phyloP scores from a whole-genome alignment of 2,888 invertebrate genomes.

The Rhorus exstirpatorius region DNA sequence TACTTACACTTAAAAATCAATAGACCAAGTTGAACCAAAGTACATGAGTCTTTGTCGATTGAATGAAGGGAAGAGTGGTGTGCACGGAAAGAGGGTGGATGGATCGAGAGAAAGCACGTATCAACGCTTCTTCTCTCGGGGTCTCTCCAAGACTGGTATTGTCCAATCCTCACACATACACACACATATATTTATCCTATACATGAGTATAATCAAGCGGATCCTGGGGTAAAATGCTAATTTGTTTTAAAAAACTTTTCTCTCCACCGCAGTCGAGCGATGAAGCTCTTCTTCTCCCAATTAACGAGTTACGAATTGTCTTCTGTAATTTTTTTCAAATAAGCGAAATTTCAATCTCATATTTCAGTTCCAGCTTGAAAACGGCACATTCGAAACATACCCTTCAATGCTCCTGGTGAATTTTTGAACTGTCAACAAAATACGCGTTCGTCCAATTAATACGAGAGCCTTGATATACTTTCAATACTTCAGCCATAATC shows the following conservation, averaged over 20 bases:
- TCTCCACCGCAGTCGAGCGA: not conserved
- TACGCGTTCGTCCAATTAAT: too few relatives aligned
- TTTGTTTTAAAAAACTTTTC: not conserved
- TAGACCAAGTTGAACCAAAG: conserved; percentile 69
- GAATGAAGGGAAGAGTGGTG: conserved; percentile 47
- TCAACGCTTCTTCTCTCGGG: conserved; percentile 65
- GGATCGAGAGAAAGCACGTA: conserved; percentile 60
- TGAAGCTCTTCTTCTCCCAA: too few relatives aligned
- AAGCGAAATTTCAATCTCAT: too few relatives aligned
- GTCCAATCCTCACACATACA: conserved; percentile 8
- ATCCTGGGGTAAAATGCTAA: too few relatives aligned
- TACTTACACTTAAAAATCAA: conserved; percentile 71
- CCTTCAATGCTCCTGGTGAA: too few relatives aligned
- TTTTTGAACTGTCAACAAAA: too few relatives aligned
- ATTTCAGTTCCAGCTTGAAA: too few relatives aligned
- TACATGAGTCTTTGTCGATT: conserved; percentile 50
- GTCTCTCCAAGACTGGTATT: conserved; percentile 48
- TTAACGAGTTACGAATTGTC: too few relatives aligned
- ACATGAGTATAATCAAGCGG: not conserved
- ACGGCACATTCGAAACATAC: too few relatives aligned
- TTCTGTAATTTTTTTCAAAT: too few relatives aligned
- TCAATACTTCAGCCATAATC: too few relatives aligned
- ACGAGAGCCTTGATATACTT: too few relatives aligned
- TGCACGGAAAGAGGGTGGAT: conserved; percentile 23
- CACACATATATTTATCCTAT: not conserved